phyloP scores from a whole-genome alignment of 2,797 vertebrate genomes.

The Schizopygopsis malacanthus region DNA sequence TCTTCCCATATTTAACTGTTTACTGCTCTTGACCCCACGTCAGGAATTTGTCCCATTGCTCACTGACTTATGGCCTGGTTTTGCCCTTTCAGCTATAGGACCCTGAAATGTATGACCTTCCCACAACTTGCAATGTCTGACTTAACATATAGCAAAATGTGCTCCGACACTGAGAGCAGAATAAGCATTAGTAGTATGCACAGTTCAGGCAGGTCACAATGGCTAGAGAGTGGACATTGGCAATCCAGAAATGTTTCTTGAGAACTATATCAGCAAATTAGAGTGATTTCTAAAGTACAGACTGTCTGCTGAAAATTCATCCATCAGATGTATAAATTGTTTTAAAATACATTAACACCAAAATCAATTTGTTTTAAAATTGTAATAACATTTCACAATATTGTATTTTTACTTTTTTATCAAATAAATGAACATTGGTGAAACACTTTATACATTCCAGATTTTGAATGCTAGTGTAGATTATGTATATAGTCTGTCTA shows the following conservation, averaged over 20 bases:
- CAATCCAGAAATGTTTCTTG: background rate
- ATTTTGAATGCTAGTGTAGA: background rate
- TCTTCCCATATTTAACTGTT: background rate
- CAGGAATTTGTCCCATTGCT: background rate
- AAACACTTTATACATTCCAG: background rate
- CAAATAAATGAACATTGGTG: background rate
- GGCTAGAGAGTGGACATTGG: background rate
- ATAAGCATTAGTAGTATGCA: conserved; percentile 32
- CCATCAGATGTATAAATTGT: background rate
- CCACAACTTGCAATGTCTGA: background rate
- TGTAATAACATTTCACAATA: background rate
- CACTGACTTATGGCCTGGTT: background rate
- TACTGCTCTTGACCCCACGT: conserved; percentile 6
- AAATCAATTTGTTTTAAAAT: background rate
- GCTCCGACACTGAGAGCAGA: background rate
- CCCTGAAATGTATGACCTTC: background rate
- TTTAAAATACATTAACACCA: background rate
- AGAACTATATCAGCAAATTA: background rate
- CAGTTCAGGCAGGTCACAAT: background rate
- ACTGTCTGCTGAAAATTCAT: background rate
- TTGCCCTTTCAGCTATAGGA: background rate
- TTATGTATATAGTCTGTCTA: background rate
- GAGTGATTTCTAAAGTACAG: background rate
- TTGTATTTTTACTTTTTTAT: no score
- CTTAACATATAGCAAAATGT: background rate